These are phyloP conservation scores for Ischnus inquisitorius DNA, from an alignment of 2,888 invertebrate genomes.

Conservation along the genomic window DNA sequence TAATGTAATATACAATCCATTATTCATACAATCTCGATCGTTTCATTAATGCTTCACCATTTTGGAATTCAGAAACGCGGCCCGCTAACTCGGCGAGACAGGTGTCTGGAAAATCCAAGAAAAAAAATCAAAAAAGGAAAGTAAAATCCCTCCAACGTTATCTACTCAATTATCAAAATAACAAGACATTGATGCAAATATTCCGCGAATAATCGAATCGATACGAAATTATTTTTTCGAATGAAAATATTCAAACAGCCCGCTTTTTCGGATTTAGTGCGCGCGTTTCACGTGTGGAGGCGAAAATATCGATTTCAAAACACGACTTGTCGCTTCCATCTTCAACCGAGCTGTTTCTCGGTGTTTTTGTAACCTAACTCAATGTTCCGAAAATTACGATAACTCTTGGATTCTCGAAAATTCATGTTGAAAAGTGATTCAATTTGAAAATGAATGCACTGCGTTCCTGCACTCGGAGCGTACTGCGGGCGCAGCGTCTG, in stretches of 20 bases:
- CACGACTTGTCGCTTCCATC: not conserved
- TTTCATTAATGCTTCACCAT: not conserved
- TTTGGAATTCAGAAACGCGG: slow-evolving; percentile 38
- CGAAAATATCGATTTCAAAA: not conserved
- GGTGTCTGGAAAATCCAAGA: slow-evolving; percentile 32
- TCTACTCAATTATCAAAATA: not conserved
- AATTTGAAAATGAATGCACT: slow-evolving; percentile 75
- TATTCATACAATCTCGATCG: not conserved
- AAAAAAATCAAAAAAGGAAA: slow-evolving; percentile 29
- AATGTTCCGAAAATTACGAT: slow-evolving; percentile 5
- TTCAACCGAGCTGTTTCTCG: not conserved
- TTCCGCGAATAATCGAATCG: not conserved
- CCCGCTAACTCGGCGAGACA: not conserved
- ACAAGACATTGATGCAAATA: slow-evolving; percentile 28
- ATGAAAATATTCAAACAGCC: slow-evolving; percentile 2
- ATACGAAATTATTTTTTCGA: not conserved
- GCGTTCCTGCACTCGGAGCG: slow-evolving; percentile 69
- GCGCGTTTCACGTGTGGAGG: not conserved
- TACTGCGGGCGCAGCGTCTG: slow-evolving; percentile 63
- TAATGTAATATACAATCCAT: slow-evolving; percentile 67
- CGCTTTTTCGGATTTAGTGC: slow-evolving; percentile 5
- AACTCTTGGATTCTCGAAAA: slow-evolving; percentile 14
- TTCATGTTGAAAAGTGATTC: slow-evolving; percentile 22
- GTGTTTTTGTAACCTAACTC: slow-evolving; percentile 43
- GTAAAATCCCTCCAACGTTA: slow-evolving; percentile 14